phyloP scores from a whole-genome alignment of 1,140 invertebrate genomes.

The Sogatella furcifera region DNA sequence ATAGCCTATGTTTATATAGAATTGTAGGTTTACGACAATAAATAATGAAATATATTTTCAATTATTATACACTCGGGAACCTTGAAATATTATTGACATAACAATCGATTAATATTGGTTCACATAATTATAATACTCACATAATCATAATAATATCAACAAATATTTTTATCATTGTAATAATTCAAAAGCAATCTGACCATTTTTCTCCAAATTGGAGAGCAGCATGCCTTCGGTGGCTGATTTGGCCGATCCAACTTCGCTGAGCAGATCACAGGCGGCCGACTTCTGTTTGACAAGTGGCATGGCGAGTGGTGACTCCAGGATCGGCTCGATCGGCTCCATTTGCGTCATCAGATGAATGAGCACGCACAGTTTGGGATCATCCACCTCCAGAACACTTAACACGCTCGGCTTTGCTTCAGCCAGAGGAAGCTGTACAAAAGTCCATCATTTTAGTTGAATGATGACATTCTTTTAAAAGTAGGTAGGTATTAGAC shows the following conservation, averaged over 20 bases:
- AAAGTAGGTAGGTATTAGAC: too few species aligned
- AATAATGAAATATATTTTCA: too few species aligned
- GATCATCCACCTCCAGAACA: conserved; percentile 74
- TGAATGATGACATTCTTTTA: too few species aligned
- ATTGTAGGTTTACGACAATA: too few species aligned
- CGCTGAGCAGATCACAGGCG: conserved; percentile 62
- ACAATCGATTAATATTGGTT: too few species aligned
- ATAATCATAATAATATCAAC: too few species aligned
- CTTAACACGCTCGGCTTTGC: conserved; percentile 18
- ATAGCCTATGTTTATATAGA: too few species aligned
- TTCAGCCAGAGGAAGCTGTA: conserved; percentile 31
- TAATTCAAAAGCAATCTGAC: conserved; percentile 42
- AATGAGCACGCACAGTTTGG: conserved; percentile 72
- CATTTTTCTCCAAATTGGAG: conserved; percentile 77
- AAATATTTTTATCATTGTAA: too few species aligned
- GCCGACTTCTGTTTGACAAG: conserved; percentile 63
- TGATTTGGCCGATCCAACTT: conserved; percentile 56
- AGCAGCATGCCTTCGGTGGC: conserved; percentile 69
- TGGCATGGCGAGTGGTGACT: conserved; percentile 67
- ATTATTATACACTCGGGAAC: too few species aligned
- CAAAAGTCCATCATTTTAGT: too few species aligned
- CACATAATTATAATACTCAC: too few species aligned
- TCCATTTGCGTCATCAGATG: conserved; percentile 81
- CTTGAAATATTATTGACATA: too few species aligned
- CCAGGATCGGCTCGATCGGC: conserved; percentile 67